Evolutionary conservation across 2,113 vertebrate species (phyloP), one percentile per base, ranked within the genome.

Genomic region (Ictalurus furcatus): DNA sequence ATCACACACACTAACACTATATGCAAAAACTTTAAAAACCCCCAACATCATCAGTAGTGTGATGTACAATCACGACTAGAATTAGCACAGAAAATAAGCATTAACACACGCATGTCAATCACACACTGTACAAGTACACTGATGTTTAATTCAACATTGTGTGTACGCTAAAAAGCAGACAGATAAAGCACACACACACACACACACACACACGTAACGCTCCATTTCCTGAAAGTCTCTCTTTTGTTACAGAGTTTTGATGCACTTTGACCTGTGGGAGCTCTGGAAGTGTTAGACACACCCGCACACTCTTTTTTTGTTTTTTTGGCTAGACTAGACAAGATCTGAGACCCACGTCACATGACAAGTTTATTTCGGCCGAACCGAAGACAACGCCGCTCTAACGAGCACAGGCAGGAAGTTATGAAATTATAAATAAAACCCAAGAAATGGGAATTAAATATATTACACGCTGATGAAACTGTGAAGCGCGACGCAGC

Each of bases 241-340:
- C 48, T 69, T 79, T 92, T 92, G 93, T 95, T 95, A 59, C n/a
- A 63, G 30, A 40, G 81, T 40, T 83, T 94, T 94, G 92, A 94
- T 94, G 95, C 94, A 94, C 95, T 92, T 59, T 93, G 93, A 91
- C 93, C 94, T 90, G 86, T 81, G 5, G 91, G 92, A 93, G 92
- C 93, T 93, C 92, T 90, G 94, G 94, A 93, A 94, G 93, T 93
- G 94, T 94, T 44, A 95, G 94, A 96, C 48, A 58, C 52, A 95
- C 96, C 7, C 67, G 8, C 76, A 52, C 21, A 73, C 34, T 23
- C 12, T 65, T 65, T 28, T 65, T n/a, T 67, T 9, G 28, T 28
- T 67, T n/a, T 63, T 63, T 63, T 12, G 21, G 21, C 59, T 30
- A 71, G n/a, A 71, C n/a, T 34, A 71, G 13, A 71, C 4, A 14